Evolutionary conservation across 2,888 invertebrate species (phyloP).

Genomic region (Cheilosia vernalis): DNA sequence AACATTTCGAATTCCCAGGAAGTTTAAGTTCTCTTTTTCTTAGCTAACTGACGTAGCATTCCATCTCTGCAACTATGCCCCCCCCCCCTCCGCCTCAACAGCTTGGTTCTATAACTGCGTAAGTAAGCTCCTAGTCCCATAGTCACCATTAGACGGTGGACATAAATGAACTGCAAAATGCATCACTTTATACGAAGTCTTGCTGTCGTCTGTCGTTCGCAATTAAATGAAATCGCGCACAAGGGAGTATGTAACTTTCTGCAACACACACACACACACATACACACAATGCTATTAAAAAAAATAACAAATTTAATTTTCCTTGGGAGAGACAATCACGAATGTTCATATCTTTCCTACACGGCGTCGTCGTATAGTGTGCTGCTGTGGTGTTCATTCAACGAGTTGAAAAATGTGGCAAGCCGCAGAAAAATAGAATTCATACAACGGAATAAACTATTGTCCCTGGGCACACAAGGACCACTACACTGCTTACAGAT

Average conservation of each 20-base stretch:
- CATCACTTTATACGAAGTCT: not conserved
- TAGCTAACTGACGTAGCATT: not conserved
- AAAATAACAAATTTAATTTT: constrained; percentile 26
- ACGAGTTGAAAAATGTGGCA: constrained; percentile 38
- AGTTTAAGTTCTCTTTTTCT: constrained; percentile 27
- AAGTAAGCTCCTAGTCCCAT: constrained; percentile 10
- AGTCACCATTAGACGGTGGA: constrained; percentile 39
- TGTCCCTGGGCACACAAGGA: constrained; percentile 26
- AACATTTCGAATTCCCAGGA: constrained; percentile 32
- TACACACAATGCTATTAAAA: not conserved
- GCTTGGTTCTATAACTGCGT: not conserved
- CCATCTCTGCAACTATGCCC: too few species aligned
- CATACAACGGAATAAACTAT: constrained; percentile 40
- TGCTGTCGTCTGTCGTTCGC: constrained; percentile 36
- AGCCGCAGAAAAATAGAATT: constrained; percentile 32
- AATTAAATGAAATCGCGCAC: constrained; percentile 33
- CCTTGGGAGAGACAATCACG: constrained; percentile 10
- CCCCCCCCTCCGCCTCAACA: too few species aligned
- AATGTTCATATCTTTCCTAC: constrained; percentile 13
- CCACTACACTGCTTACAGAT: not conserved
- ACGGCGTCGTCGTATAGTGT: not conserved
- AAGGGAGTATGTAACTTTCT: not conserved
- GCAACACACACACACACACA: not conserved
- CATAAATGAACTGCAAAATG: constrained; percentile 56
- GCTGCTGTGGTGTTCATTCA: constrained; percentile 14